phyloP scores from a whole-genome alignment of 2,888 invertebrate genomes.

The Selenia dentaria region DNA sequence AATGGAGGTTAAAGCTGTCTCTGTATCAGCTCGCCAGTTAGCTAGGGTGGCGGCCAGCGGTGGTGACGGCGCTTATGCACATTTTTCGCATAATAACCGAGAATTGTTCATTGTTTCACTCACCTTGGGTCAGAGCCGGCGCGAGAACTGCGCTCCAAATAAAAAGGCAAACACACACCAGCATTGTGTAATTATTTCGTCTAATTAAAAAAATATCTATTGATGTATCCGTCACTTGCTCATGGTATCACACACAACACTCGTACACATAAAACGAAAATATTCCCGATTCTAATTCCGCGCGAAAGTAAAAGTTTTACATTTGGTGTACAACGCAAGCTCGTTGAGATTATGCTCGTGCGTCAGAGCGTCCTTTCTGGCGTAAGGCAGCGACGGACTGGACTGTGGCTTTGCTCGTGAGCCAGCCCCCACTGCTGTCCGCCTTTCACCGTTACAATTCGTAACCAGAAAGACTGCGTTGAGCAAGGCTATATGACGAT shows the following conservation, averaged over 20 bases:
- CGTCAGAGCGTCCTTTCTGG: constrained; percentile 35
- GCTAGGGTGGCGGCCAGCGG: constrained; percentile 11
- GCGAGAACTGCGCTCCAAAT: constrained; percentile 73
- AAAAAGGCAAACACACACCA: constrained; percentile 67
- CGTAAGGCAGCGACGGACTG: constrained; percentile 51
- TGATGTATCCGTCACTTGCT: constrained; percentile 55
- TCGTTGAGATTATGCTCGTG: constrained; percentile 23
- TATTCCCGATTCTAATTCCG: constrained; percentile 44
- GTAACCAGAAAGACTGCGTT: constrained; percentile 72
- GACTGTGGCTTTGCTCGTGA: constrained; percentile 32
- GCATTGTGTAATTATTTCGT: constrained; percentile 66
- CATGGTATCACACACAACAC: constrained; percentile 58
- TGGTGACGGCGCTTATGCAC: constrained; percentile 19
- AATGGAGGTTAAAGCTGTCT: constrained; percentile 39
- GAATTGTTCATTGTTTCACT: constrained; percentile 65
- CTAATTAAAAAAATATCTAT: constrained; percentile 37
- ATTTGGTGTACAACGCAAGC: constrained; percentile 40
- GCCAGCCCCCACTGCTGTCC: constrained; percentile 51
- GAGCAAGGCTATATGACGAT: constrained; percentile 79
- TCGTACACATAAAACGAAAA: constrained; percentile 30
- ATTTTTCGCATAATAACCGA: constrained; percentile 36
- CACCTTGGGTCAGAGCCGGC: constrained; percentile 74
- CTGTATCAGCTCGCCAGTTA: constrained; percentile 22
- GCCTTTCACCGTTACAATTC: constrained; percentile 76
- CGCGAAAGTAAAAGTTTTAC: constrained; percentile 66